These are phyloP conservation scores for Andricus grossulariae DNA, from an alignment of 1,140 invertebrate genomes.

Conservation along the genomic window DNA sequence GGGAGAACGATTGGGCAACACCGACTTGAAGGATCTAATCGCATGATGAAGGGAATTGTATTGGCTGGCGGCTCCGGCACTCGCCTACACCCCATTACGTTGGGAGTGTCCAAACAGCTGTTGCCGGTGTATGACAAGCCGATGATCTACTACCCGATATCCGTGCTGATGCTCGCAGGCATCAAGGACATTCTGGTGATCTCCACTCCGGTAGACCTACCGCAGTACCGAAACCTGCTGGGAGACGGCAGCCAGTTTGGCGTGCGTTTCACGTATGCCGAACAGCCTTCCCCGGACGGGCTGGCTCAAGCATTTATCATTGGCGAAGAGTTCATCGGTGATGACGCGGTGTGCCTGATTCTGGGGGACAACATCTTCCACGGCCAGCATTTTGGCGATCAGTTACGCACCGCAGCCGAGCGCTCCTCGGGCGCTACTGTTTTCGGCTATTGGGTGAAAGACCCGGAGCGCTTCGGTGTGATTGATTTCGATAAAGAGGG, in stretches of 20 bases:
- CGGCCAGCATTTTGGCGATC: background rate
- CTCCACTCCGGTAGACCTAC: constrained; percentile 1
- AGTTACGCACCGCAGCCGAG: background rate
- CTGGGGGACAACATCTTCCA: constrained; percentile 28
- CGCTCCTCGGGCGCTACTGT: background rate
- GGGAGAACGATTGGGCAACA: too few species aligned
- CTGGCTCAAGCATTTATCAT: constrained; percentile 13
- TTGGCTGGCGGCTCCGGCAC: constrained; percentile 20
- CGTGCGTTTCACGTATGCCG: background rate
- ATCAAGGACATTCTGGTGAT: constrained; percentile 12
- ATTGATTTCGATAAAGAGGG: background rate
- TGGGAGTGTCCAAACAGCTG: constrained; percentile 1
- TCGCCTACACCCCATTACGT: constrained; percentile 6
- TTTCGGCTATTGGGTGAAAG: background rate
- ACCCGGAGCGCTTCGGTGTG: background rate
- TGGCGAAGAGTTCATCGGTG: background rate
- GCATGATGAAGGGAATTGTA: constrained; percentile 22
- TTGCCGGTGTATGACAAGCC: constrained; percentile 32
- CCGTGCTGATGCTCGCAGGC: constrained; percentile 11
- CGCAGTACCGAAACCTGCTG: too few species aligned
- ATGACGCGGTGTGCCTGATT: background rate
- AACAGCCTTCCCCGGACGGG: constrained; percentile 1
- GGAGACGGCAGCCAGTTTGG: background rate
- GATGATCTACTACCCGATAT: constrained; percentile 30
- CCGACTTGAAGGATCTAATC: too few species aligned